These are phyloP conservation scores for Hylyphantes graminicola DNA, from an alignment of 1,140 invertebrate genomes.

Conservation along the genomic window DNA sequence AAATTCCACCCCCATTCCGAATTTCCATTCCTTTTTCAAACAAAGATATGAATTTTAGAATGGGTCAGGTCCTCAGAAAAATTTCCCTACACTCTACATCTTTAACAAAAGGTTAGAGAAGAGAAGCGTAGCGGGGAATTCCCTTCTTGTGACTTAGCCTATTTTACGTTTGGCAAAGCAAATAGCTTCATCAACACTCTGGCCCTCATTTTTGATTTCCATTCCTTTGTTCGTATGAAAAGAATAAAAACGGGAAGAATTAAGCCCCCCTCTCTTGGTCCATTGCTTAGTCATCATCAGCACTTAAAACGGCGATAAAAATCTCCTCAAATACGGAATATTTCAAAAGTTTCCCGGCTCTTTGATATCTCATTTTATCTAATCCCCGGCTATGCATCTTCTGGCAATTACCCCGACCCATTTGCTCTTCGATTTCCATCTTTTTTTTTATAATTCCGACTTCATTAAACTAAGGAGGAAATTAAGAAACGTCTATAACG, in stretches of 20 bases:
- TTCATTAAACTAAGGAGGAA: conserved; percentile 38
- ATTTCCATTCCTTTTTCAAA: no score
- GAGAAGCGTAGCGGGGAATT: no score
- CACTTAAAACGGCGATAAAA: conserved; percentile 18
- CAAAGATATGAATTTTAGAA: no score
- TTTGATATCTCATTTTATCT: conserved; percentile 28
- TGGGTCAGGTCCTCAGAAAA: no score
- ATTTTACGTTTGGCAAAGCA: no score
- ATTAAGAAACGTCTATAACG: conserved; percentile 24
- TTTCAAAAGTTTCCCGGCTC: not conserved
- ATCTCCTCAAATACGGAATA: not conserved
- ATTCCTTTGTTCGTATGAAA: not conserved
- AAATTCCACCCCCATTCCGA: no score
- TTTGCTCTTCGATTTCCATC: not conserved
- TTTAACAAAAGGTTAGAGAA: no score
- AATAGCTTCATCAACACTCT: conserved; percentile 8
- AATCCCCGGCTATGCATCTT: conserved; percentile 3
- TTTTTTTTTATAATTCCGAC: not conserved
- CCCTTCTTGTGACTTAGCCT: no score
- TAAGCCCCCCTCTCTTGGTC: conserved; percentile 2
- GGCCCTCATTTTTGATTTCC: conserved; percentile 9
- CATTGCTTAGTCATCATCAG: conserved; percentile 40
- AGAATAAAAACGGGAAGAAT: not conserved
- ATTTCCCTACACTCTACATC: no score
- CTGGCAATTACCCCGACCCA: conserved; percentile 21